These are phyloP conservation scores for Lasioglossum villosulum DNA, from an alignment of 2,888 invertebrate genomes.

Conservation along the genomic window DNA sequence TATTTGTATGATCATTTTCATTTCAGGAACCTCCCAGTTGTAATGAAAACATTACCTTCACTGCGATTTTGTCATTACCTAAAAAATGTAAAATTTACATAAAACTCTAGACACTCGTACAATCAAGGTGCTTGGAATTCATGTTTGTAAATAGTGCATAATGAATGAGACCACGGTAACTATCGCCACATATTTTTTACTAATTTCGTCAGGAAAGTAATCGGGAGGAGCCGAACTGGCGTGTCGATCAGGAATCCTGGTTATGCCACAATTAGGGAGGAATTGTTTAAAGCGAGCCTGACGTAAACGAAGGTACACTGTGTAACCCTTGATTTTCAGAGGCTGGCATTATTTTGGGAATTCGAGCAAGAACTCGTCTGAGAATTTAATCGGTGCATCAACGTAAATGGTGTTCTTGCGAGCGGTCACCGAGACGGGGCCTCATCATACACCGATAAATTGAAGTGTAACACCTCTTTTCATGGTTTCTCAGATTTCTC, in stretches of 20 bases:
- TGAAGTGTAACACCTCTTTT: constrained; percentile 1
- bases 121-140: not conserved
- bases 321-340: constrained; percentile 70
- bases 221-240: constrained; percentile 37
- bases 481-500: not conserved
- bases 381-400: constrained; percentile 55
- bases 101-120: not conserved
- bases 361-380: constrained; percentile 61
- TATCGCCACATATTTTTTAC: constrained; percentile 22
- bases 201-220: constrained; percentile 42
- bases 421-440: constrained; percentile 1
- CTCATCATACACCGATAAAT: constrained; percentile 14
- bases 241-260: constrained; percentile 41
- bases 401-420: constrained; percentile 24
- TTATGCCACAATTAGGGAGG: constrained; percentile 54
- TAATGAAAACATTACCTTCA: not conserved
- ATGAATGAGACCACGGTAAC: not conserved
- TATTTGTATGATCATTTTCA: not conserved
- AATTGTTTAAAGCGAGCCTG: constrained; percentile 46
- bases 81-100: not conserved
- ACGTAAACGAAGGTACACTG: constrained; percentile 57
- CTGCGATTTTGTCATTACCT: not conserved
- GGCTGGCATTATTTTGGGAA: constrained; percentile 66
- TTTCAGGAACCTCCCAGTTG: not conserved
- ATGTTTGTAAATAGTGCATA: not conserved